Conservation (phyloP, 2,113 vertebrate species). For the Gavia stellata region DNA sequence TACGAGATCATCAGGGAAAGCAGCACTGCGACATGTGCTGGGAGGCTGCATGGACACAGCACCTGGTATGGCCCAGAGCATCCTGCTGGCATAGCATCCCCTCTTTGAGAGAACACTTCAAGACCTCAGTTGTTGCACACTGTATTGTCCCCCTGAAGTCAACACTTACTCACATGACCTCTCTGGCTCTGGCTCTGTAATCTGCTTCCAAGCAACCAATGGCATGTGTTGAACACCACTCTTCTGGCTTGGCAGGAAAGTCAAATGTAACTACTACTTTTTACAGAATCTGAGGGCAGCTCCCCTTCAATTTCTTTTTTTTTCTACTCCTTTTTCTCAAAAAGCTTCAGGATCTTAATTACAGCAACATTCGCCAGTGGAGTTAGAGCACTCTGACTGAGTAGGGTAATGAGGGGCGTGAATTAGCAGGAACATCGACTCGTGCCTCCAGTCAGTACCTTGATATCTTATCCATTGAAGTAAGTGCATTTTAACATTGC, state of each 20-base stretch:
- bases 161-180: background rate
- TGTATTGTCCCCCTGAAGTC: background rate
- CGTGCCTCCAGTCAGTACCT: background rate
- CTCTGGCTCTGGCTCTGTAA: background rate
- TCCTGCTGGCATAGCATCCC: background rate
- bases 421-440: background rate
- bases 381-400: background rate
- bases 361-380: background rate
- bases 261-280: background rate
- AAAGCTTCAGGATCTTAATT: conserved; percentile 10
- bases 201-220: background rate
- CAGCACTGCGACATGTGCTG: background rate
- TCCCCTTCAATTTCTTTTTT: background rate
- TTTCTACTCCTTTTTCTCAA: background rate
- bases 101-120: background rate
- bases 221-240: background rate
- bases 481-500: background rate
- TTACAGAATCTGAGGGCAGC: background rate
- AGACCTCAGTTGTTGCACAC: background rate
- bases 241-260: background rate
- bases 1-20: background rate
- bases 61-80: accelerated
- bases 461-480: background rate
- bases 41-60: background rate
- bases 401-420: background rate